A percentile compares a stretch with the other conserved stretches of the same genome.
phyloP scores from a whole-genome alignment of 2,797 vertebrate species.

The Sparidentex hasta region DNA sequence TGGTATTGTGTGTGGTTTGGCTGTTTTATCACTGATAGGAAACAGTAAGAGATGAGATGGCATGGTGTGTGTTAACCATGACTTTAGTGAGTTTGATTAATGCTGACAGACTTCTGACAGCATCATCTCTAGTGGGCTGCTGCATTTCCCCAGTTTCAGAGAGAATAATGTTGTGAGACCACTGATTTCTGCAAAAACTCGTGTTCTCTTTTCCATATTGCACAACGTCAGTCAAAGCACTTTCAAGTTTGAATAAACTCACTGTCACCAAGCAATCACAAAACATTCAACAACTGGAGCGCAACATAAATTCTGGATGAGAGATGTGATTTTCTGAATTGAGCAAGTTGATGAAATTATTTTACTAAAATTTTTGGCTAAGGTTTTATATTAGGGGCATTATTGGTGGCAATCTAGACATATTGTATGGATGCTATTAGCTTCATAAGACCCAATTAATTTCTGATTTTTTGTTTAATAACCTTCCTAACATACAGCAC shows the following conservation, averaged over 20 bases:
- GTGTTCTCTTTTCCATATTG: not conserved
- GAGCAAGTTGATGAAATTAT: not conserved
- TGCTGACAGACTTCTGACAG: not conserved
- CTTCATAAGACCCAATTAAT: not conserved
- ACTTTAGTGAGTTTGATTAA: not conserved
- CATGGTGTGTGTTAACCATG: not conserved
- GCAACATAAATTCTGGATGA: not conserved
- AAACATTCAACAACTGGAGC: not conserved
- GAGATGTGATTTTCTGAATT: not conserved
- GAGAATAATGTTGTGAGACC: not conserved
- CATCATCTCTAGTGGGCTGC: not conserved
- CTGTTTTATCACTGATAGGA: not conserved
- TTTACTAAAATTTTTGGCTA: not conserved
- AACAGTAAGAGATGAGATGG: too few relatives aligned
- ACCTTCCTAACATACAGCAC: not conserved
- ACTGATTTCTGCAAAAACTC: not conserved
- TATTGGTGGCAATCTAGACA: not conserved
- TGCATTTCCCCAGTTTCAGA: not conserved
- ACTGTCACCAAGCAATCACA: not conserved
- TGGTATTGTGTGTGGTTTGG: not conserved
- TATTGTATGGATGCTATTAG: not conserved
- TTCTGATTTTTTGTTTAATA: not conserved
- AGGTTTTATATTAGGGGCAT: not conserved
- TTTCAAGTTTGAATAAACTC: not conserved
- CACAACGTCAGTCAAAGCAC: not conserved